Base-by-base conservation (phyloP, 2,113 vertebrate genomes). In the Eulemur macaco region DNA sequence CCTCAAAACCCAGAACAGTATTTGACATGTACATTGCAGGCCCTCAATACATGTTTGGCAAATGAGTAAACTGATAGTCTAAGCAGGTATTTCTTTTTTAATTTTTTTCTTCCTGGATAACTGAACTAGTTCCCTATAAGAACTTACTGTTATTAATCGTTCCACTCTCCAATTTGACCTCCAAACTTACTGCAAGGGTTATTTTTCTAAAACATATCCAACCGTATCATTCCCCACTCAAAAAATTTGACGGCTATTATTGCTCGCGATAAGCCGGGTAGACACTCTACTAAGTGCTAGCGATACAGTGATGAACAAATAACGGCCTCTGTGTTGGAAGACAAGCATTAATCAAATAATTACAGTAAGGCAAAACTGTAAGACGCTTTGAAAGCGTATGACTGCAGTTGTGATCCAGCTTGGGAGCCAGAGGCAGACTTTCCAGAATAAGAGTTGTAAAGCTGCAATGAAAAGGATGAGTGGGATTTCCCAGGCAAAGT, bases 141-240 rank as follows among this genome's bases (percentile, higher is more conserved):
- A 91, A 66, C 60, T 73, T 14, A 12, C 27, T 10, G 80, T 63
- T 69, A 50, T 66, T 25, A 87, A 89, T 69, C 18, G 10, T 88
- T 84, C 34, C 34, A 45, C 23, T 86, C 11, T 92, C 78, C 52
- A 69, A 23, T 93, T 63, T 91, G 77, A 95, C 66, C 68, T 92
- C 63, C n/a, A 90, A 90, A 89, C 77, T 85, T 71, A 90, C 25
- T 78, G 29, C 1, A 45, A 63, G 47, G 14, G 21, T 37, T 63
- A 50, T 93, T 89, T 71, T 93, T 92, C 56, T 93, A 84, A 93
- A 90, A 85, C 23, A 82, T 10, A 81, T 13, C 29, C 47, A 56
- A 64, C 34, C 34, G 37, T 83, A 85, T 83, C 9, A 96, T 89
- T 93, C 27, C 25, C 18, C 89, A 39, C 54, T 83, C 18, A 71